These are phyloP conservation scores for Sclerodermus sp. DNA, from an alignment of 2,888 invertebrate species.

Conservation along the genomic window DNA sequence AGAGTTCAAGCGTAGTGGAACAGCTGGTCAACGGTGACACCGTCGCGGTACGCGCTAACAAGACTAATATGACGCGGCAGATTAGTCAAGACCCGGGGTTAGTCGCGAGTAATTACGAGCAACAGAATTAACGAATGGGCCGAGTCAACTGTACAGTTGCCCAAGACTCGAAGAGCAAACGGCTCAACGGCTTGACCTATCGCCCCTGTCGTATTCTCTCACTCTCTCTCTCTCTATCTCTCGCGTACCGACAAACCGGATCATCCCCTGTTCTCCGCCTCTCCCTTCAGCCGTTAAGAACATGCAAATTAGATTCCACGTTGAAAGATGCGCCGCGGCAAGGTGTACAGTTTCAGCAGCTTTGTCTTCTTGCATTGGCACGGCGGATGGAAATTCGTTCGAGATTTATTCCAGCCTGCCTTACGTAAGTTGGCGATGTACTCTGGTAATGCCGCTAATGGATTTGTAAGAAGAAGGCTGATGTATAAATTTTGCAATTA, in stretches of 20 bases:
- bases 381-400: conserved; percentile 15
- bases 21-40: too few species aligned
- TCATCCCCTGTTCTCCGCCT: conserved; percentile 1
- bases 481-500: too few species aligned
- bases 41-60: too few species aligned
- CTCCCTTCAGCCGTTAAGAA: conserved; percentile 10
- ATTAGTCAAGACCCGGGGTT: too few species aligned
- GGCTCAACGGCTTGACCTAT: too few species aligned
- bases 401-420: conserved; percentile 16
- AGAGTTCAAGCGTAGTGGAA: too few species aligned
- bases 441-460: conserved; percentile 3
- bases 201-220: too few species aligned
- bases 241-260: not conserved
- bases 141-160: too few species aligned
- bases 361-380: not conserved
- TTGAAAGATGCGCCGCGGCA: conserved; percentile 11
- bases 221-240: not conserved
- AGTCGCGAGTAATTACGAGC: too few species aligned
- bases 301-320: conserved; percentile 26
- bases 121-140: too few species aligned
- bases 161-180: too few species aligned
- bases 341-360: conserved; percentile 8
- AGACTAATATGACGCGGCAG: too few species aligned
- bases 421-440: conserved; percentile 13
- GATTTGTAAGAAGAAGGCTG: not conserved